A percentile compares a stretch with the other conserved stretches of the same genome.
These are phyloP conservation scores for Galerucella calmariensis DNA, from an alignment of 2,888 invertebrate genomes.

Conservation along the genomic window DNA sequence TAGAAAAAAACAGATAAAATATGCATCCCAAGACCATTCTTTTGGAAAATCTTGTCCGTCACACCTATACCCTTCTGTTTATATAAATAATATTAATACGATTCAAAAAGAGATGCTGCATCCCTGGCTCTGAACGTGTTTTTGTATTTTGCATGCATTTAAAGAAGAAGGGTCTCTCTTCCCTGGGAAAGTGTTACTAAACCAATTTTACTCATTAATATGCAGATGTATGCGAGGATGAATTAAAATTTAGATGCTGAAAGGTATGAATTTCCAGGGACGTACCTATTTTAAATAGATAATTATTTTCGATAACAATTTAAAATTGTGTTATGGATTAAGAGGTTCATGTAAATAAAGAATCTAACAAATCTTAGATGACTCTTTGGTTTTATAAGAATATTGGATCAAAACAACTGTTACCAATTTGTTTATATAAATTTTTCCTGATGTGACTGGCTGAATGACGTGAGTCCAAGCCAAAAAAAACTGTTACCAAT, in stretches of 20 bases:
- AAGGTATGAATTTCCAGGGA: slow-evolving; percentile 29
- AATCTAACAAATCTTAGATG: not conserved
- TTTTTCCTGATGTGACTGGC: too few relatives aligned
- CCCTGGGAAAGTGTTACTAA: slow-evolving; percentile 56
- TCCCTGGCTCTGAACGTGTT: slow-evolving; percentile 25
- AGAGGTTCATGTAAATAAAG: not conserved
- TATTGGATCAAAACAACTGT: too few relatives aligned
- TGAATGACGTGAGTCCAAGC: too few relatives aligned
- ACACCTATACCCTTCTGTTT: slow-evolving; percentile 65
- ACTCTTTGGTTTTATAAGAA: too few relatives aligned
- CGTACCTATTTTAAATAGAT: slow-evolving; percentile 25
- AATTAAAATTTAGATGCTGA: slow-evolving; percentile 35
- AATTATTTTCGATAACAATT: not conserved
- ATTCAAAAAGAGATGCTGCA: slow-evolving; percentile 33
- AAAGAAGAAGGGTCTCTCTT: slow-evolving; percentile 42
- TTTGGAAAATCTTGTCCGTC: slow-evolving; percentile 64
- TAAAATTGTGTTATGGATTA: not conserved
- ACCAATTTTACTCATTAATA: slow-evolving; percentile 50
- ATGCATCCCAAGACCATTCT: slow-evolving; percentile 47
- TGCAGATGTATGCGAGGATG: slow-evolving; percentile 51
- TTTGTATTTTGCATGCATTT: slow-evolving; percentile 56
- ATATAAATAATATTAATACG: slow-evolving; percentile 50
- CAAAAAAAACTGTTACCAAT: too few relatives aligned
- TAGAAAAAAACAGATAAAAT: slow-evolving; percentile 36
- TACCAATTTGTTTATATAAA: too few relatives aligned